Evolutionary conservation across 2,888 invertebrate genomes (phyloP), one percentile per base, ranked within the genome.

Genomic region (Heliconius ethilla): DNA sequence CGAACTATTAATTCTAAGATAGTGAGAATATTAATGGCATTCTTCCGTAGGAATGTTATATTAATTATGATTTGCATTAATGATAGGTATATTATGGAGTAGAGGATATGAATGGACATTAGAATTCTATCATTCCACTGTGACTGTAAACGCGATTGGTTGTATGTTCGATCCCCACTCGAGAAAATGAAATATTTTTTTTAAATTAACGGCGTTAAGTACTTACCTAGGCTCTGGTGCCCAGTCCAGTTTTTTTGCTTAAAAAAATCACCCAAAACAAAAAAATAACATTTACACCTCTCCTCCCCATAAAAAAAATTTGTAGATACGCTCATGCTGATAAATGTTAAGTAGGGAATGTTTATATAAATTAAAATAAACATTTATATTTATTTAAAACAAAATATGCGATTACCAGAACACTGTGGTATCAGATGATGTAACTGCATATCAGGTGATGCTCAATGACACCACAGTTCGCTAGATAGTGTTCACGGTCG

Each of bases 361-460:
- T 66, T 37, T 11, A 33, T 22, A 66, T n/a, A 66, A 33, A 13
- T 37, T 51, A 13, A 66, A 10, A 11, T 13, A 40, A 13, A 69
- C 6, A 18, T 40, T 13, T 40, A 40, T 25, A 40, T 69, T 69
- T 69, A 7, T 13, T 69, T 40, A 15, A 40, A 25, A 25, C 13
- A 40, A 25, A 69, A 15, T 7, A 40, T 40, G 40, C 69, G 69
- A 40, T 69, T 15, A 69, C 40, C 25, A 69, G 37, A 66, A 40
- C 29, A 18, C n/a, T 11, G 25, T 63, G 18, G 15, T 72, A 29
- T 66, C 72, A 77, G 37, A 75, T 76, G 72, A 78, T 40, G 76
- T 77, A 76, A 80, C 72, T 33, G 65, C 18, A 76, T 27, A 63
- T 80, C 78, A 78, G 80, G 73, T 77, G 78, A 80, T 77, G 55